Evolutionary conservation across 2,797 vertebrate species (phyloP), one percentile per base, ranked within the genome.

Genomic region (Podargus strigoides): DNA sequence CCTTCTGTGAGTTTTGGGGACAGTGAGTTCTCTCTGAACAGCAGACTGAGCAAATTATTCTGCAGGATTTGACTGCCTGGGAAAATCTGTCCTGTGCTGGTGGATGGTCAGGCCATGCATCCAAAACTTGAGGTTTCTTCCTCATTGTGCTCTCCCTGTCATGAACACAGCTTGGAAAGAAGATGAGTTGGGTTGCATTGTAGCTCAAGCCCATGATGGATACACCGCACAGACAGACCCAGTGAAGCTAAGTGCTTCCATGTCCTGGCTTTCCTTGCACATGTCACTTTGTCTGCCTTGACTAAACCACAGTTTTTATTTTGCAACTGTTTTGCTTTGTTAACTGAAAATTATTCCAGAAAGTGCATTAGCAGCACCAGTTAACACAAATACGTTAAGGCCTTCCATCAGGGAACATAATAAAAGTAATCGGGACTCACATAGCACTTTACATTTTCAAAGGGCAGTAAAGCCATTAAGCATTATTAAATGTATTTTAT

Each of bases 401-500:
- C 34, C 70, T 96, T 92, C 80, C 77, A 93, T 72, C 85, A 85
- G 85, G 80, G 67, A 93, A 85, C 69, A 93, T 89, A 96, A 94
- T 94, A 95, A 94, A 96, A 94, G 67, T 86, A 96, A 93, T 95
- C 60, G 6, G 91, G 73, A 94, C 89, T 96, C 94, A 85, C 82
- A 34, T 49, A 64, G 85, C 96, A 93, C 92, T 96, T 93, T 69
- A 84, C 52, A 76, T 96, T 94, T 94, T 92, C 79, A 96, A 91
- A 96, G 74, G 32, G 24, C 69, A 81, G 90, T 89, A 83, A 90
- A 95, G 42, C 89, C 85, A 96, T 97, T 96, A 97, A 93, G 82
- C 69, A 85, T 94, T 95, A 97, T 95, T 96, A 96, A 93, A 94
- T 28, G 49, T 69, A 94, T 94, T 97, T 97, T 94, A 94, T 84